These are phyloP conservation scores for Platycheirus albimanus DNA, from an alignment of 2,888 invertebrate species.

Conservation along the genomic window DNA sequence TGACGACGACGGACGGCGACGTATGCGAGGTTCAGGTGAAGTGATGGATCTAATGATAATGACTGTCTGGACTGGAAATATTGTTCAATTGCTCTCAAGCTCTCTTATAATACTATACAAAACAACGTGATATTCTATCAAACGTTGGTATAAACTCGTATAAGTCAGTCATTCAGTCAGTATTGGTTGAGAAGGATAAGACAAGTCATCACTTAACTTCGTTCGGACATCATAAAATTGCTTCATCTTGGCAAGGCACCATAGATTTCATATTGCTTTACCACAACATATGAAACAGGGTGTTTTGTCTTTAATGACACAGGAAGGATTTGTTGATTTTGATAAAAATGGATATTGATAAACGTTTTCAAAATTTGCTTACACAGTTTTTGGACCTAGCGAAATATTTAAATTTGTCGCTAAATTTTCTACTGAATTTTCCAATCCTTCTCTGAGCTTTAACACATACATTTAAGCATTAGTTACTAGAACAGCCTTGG, in stretches of 20 bases:
- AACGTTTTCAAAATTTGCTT: no score
- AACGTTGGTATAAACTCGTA: slow-evolving; percentile 16
- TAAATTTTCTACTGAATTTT: no score
- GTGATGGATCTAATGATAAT: slow-evolving; percentile 71
- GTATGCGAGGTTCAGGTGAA: slow-evolving; percentile 25
- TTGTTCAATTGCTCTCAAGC: slow-evolving; percentile 47
- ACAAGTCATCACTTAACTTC: slow-evolving; percentile 64
- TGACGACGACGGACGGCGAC: no score
- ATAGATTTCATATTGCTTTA: slow-evolving; percentile 30
- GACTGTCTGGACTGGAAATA: slow-evolving; percentile 52
- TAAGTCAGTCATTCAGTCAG: slow-evolving; percentile 36
- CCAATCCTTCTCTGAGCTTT: no score
- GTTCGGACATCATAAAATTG: slow-evolving; percentile 62
- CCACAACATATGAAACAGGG: background rate
- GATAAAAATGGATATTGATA: no score
- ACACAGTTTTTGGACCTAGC: no score
- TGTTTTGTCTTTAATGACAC: background rate
- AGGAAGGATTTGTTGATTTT: no score
- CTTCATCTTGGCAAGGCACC: slow-evolving; percentile 41
- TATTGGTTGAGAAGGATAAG: slow-evolving; percentile 42
- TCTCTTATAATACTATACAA: background rate
- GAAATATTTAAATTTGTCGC: no score
- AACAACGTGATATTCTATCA: slow-evolving; percentile 23
- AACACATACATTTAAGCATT: no score
- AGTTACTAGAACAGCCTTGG: no score